phyloP scores from a whole-genome alignment of 2,797 vertebrate genomes.

The Pangasius mekongensis region DNA sequence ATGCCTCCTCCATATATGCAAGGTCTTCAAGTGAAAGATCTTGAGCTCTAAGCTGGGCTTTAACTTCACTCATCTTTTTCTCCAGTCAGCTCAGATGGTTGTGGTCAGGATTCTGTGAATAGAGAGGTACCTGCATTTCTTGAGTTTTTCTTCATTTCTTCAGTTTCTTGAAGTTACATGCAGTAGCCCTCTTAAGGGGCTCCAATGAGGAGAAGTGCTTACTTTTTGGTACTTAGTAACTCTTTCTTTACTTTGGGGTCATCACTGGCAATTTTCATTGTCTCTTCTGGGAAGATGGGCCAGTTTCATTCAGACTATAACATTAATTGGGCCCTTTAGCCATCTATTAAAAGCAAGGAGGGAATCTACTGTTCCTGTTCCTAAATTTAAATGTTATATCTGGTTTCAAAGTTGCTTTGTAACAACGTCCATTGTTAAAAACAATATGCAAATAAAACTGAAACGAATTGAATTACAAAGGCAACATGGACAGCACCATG shows the following conservation, averaged over 20 bases:
- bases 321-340: background rate
- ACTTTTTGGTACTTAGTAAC: background rate
- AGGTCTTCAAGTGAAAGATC: background rate
- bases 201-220: background rate
- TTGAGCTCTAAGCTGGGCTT: background rate
- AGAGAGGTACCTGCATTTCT: no score
- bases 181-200: background rate
- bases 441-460: background rate
- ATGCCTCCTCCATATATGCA: background rate
- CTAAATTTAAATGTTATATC: no score
- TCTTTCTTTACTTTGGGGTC: background rate
- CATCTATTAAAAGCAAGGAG: background rate
- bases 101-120: no score
- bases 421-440: background rate
- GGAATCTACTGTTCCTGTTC: background rate
- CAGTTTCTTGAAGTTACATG: background rate
- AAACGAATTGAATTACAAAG: background rate
- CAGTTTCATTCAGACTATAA: background rate
- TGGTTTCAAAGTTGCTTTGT: background rate
- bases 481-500: background rate
- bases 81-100: background rate
- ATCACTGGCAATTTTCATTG: background rate
- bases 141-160: background rate
- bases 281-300: background rate
- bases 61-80: background rate